Conservation (phyloP, 2,113 vertebrate species). For the Amazona vittata region DNA sequence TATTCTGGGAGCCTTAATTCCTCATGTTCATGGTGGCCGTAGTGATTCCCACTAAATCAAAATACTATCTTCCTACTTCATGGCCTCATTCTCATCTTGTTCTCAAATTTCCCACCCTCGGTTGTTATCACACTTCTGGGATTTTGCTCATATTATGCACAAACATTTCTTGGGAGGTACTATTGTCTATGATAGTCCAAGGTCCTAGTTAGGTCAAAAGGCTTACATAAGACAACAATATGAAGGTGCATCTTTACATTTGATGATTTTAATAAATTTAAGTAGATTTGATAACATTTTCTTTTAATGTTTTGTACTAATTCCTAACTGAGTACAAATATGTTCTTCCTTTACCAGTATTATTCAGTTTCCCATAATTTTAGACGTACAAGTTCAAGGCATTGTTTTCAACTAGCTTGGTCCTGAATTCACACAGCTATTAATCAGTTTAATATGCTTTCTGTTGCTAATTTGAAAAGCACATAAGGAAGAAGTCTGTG, state of each 20-base stretch:
- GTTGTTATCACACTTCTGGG: not conserved
- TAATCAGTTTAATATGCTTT: conserved; percentile 76
- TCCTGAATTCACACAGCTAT: conserved; percentile 68
- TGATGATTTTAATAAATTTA: not conserved
- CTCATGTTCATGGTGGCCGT: accelerated
- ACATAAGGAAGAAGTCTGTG: conserved; percentile 68
- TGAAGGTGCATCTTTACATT: not conserved
- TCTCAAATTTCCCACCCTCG: not conserved
- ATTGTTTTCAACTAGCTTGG: conserved; percentile 58
- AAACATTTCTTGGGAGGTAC: not conserved
- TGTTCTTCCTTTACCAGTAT: not conserved
- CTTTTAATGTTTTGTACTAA: not conserved
- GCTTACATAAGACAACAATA: not conserved
- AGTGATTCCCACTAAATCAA: not conserved
- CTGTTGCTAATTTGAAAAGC: conserved; percentile 64
- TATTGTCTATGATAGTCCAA: not conserved
- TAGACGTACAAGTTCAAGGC: conserved; percentile 6
- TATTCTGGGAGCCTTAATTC: not conserved
- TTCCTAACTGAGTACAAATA: not conserved
- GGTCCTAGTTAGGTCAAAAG: not conserved
- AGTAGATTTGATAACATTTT: not conserved
- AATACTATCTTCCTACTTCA: not conserved
- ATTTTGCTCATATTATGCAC: not conserved
- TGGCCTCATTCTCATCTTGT: not conserved
- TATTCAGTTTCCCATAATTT: not conserved